Conservation (phyloP, 2,113 vertebrate species). For the Vulpes vulpes region DNA sequence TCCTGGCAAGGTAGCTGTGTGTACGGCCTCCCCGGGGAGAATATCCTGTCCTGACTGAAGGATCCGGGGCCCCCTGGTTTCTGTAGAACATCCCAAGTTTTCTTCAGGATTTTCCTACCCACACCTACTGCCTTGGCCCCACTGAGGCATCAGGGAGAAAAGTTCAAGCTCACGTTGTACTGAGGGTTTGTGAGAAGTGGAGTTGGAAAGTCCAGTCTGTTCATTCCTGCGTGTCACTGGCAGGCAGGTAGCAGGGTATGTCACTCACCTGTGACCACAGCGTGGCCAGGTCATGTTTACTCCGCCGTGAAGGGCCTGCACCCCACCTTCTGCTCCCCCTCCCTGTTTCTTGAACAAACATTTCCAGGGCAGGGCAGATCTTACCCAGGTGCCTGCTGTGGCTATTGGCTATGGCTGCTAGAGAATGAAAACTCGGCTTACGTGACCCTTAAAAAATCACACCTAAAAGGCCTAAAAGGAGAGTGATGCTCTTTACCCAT, state of each 20-base stretch:
- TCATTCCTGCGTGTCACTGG: background rate
- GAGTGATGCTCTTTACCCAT: background rate
- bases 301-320: background rate
- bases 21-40: background rate
- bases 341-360: slow-evolving; percentile 20
- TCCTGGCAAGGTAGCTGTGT: background rate
- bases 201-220: background rate
- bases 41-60: background rate
- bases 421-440: background rate
- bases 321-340: background rate
- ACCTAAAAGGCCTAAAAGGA: background rate
- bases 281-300: background rate
- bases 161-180: no score
- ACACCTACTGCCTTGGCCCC: background rate
- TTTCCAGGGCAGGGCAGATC: background rate
- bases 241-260: background rate
- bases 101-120: background rate
- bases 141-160: background rate
- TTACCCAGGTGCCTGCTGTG: background rate
- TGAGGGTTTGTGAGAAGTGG: background rate
- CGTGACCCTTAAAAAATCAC: background rate
- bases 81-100: background rate
- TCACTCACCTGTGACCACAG: background rate
- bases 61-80: background rate
- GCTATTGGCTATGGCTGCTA: background rate